A percentile compares a stretch with the other conserved stretches of the same genome.
Evolutionary conservation across 2,113 vertebrate species (phyloP).

Genomic region (Atrichornis clamosus): DNA sequence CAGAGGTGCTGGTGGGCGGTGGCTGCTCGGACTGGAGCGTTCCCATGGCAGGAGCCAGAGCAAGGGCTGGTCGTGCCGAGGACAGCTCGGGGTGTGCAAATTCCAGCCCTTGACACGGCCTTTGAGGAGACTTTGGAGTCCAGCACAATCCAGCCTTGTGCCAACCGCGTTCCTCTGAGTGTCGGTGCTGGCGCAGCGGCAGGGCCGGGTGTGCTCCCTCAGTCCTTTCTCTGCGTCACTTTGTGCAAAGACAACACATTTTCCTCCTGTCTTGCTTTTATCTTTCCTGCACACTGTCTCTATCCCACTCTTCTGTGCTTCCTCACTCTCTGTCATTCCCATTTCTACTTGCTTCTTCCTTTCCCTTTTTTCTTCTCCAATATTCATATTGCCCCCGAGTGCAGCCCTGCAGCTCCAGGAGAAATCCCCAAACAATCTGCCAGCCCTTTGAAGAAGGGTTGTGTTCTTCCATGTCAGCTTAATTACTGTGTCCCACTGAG

Average conservation of each 20-base stretch:
- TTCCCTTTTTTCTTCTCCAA: not conserved
- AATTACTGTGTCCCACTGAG: not conserved
- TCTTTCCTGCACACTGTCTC: not conserved
- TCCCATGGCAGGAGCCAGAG: rapidly evolving
- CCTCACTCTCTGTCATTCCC: not conserved
- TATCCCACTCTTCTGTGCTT: not conserved
- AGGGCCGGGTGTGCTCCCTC: not conserved
- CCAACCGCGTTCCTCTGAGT: not conserved
- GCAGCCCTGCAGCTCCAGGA: not conserved
- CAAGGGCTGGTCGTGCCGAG: not conserved
- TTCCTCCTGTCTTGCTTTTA: not conserved
- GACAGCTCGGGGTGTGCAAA: not conserved
- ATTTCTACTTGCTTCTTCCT: not conserved
- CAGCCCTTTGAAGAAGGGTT: slow-evolving; percentile 28
- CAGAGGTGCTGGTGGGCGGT: not conserved
- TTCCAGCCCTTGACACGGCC: not conserved
- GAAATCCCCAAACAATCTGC: slow-evolving; percentile 12
- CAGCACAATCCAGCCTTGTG: rapidly evolving
- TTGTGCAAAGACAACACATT: not conserved
- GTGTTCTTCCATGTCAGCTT: not conserved
- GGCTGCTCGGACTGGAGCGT: not conserved
- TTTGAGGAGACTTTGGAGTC: not conserved
- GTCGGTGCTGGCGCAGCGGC: not conserved
- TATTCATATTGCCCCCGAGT: not conserved
- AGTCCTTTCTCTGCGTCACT: not conserved